Conservation (phyloP, 2,797 vertebrate genomes). For the Falco columbarius region DNA sequence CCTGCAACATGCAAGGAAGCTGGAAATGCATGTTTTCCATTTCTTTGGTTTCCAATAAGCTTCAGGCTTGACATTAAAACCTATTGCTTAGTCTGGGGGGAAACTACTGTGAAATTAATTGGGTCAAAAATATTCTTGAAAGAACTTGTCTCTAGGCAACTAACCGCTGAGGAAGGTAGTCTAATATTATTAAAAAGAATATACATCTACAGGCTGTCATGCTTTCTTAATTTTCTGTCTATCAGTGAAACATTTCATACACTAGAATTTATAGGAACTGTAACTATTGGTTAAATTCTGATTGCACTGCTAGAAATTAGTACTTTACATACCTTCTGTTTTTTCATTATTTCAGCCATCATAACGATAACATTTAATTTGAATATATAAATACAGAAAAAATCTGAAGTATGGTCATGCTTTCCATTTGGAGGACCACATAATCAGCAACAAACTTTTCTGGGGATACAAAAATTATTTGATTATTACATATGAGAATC, state of each 20-base stretch:
- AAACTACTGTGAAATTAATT: constrained; percentile 54
- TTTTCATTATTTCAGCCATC: not conserved
- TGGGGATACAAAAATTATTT: not conserved
- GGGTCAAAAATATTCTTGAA: constrained; percentile 51
- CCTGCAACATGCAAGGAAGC: not conserved
- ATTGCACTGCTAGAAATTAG: not conserved
- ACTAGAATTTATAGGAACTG: not conserved
- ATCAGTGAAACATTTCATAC: not conserved
- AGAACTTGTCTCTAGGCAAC: constrained; percentile 58
- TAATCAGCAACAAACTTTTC: not conserved
- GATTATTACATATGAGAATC: not conserved
- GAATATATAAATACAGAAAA: not conserved
- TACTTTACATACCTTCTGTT: not conserved
- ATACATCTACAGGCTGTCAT: not conserved
- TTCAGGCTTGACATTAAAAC: constrained; percentile 19
- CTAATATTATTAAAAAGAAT: constrained; percentile 27
- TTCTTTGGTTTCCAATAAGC: constrained; percentile 12
- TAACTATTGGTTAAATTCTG: not conserved
- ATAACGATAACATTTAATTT: not conserved
- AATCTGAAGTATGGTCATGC: not conserved
- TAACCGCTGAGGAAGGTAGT: constrained; percentile 31
- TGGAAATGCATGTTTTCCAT: not conserved
- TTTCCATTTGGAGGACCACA: not conserved
- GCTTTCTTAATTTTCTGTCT: not conserved
- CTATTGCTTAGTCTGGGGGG: not conserved